Conservation (phyloP, 2,888 invertebrate genomes). For the Cantharis flavilabris region DNA sequence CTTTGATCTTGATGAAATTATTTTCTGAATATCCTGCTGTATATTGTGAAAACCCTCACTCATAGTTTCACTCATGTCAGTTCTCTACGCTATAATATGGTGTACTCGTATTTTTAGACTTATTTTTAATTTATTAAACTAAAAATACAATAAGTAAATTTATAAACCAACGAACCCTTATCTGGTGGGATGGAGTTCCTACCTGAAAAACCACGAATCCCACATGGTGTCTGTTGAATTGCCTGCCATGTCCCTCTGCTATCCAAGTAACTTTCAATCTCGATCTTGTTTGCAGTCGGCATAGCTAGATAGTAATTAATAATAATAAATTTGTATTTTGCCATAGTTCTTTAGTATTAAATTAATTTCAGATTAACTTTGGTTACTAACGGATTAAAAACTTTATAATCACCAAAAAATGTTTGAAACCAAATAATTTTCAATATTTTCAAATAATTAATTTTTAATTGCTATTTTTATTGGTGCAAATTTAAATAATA, state of each 20-base stretch:
- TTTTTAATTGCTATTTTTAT: background rate
- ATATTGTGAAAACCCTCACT: background rate
- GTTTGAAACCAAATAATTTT: background rate
- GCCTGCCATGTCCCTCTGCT: constrained; percentile 22
- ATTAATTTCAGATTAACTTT: background rate
- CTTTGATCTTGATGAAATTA: background rate
- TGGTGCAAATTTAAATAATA: background rate
- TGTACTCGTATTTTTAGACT: background rate
- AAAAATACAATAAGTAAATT: background rate
- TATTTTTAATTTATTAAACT: background rate
- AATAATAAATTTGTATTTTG: background rate
- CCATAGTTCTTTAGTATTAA: background rate
- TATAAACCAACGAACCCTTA: constrained; percentile 3
- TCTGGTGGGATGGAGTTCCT: constrained; percentile 25
- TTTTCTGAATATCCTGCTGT: background rate
- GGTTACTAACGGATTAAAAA: background rate
- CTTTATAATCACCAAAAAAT: background rate
- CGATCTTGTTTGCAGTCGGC: constrained; percentile 22
- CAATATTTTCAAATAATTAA: background rate
- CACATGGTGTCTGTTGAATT: constrained; percentile 37
- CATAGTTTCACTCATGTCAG: background rate
- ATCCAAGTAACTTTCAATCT: constrained; percentile 39
- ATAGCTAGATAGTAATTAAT: background rate
- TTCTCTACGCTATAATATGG: background rate
- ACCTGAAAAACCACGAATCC: constrained; percentile 38